phyloP scores from a whole-genome alignment of 1,140 invertebrate genomes.

The Pissodes strobi region DNA sequence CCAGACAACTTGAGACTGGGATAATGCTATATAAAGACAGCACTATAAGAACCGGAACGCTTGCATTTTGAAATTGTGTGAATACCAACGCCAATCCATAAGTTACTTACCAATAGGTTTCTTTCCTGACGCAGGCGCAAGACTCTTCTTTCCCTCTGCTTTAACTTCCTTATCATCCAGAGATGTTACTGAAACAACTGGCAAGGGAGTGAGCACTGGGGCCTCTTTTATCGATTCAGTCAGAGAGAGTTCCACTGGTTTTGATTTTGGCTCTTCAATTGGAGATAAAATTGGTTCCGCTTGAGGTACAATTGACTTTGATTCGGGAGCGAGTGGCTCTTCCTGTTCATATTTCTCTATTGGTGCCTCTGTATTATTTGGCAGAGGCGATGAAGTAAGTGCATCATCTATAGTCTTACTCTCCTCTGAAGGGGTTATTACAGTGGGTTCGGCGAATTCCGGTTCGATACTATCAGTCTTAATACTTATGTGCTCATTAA shows the following conservation, averaged over 20 bases:
- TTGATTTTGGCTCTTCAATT: not conserved
- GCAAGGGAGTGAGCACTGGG: constrained; percentile 24
- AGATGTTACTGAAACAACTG: not conserved
- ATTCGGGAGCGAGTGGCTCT: no score
- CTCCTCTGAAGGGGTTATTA: constrained; percentile 44
- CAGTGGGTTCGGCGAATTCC: constrained; percentile 41
- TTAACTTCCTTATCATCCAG: constrained; percentile 3
- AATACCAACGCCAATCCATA: no score
- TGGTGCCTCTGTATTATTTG: constrained; percentile 17
- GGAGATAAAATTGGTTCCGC: no score
- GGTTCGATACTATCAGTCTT: constrained; percentile 39
- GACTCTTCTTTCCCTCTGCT: constrained; percentile 23
- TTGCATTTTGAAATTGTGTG: no score
- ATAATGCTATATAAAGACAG: no score
- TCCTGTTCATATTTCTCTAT: no score
- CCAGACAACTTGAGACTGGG: no score
- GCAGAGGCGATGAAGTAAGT: not conserved
- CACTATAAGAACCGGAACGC: no score
- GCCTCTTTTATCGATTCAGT: constrained; percentile 41
- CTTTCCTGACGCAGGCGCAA: constrained; percentile 1
- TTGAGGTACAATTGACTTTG: no score
- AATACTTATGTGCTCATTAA: constrained; percentile 29
- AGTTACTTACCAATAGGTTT: constrained; percentile 19
- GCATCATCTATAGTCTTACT: constrained; percentile 38
- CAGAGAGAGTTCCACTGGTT: constrained; percentile 5